Conservation (phyloP, 2,888 invertebrate genomes). For the Agriopis leucophaearia region DNA sequence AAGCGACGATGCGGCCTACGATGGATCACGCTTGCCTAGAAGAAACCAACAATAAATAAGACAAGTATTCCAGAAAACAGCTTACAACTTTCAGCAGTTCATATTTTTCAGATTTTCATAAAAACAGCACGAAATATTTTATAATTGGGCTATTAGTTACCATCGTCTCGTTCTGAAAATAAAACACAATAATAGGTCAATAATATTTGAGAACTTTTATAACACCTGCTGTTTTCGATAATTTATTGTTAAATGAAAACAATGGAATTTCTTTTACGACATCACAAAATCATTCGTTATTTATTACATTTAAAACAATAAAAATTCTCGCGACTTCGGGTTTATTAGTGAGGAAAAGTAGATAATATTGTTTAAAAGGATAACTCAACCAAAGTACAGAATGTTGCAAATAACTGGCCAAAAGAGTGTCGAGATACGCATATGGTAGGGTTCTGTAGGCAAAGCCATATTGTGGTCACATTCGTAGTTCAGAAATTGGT, state of each 20-base stretch:
- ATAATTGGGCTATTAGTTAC: conserved; percentile 35
- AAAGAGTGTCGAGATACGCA: too few relatives aligned
- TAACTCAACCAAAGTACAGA: conserved; percentile 6
- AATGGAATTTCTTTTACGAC: conserved; percentile 47
- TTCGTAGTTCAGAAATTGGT: too few relatives aligned
- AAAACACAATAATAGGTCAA: conserved; percentile 38
- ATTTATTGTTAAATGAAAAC: conserved; percentile 48
- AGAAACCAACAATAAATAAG: too few relatives aligned
- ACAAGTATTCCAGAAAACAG: conserved; percentile 7
- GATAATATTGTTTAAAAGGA: conserved; percentile 26
- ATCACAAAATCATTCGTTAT: conserved; percentile 49
- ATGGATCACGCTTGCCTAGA: too few relatives aligned
- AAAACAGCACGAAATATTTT: conserved; percentile 22
- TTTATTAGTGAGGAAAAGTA: conserved; percentile 24
- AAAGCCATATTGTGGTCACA: too few relatives aligned
- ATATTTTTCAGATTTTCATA: conserved; percentile 16
- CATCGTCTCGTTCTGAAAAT: conserved; percentile 32
- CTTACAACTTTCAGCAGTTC: conserved; percentile 11
- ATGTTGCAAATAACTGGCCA: background rate
- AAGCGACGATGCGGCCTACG: too few relatives aligned
- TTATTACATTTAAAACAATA: conserved; percentile 42
- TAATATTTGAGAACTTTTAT: conserved; percentile 41
- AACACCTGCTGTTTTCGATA: conserved; percentile 46
- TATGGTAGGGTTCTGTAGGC: too few relatives aligned
- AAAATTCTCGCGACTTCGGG: conserved; percentile 30